Conservation (phyloP, 2,888 invertebrate species). For the Xestia c-nigrum region DNA sequence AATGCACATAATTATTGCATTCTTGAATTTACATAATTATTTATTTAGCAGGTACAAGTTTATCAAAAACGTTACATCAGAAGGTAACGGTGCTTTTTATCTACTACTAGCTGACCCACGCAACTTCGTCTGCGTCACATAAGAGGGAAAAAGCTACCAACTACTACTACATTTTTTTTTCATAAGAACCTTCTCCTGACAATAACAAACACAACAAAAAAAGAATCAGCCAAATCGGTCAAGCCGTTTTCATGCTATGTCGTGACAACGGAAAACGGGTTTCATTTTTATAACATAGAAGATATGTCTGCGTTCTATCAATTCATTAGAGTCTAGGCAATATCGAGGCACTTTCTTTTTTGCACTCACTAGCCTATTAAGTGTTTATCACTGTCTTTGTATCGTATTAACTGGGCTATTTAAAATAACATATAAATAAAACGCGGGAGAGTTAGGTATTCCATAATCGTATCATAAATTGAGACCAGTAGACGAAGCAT, state of each 20-base stretch:
- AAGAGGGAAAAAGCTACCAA: no score
- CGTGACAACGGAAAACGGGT: no score
- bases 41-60: conserved; percentile 61
- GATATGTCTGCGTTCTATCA: conserved; percentile 25
- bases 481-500: conserved; percentile 69
- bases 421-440: conserved; percentile 67
- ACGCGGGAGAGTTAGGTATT: conserved; percentile 69
- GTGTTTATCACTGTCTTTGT: conserved; percentile 41
- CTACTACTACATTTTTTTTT: no score
- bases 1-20: conserved; percentile 67
- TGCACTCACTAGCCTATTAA: conserved; percentile 12
- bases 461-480: conserved; percentile 80
- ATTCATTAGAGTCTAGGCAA: conserved; percentile 29
- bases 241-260: no score
- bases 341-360: conserved; percentile 29
- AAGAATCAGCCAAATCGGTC: no score
- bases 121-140: no score
- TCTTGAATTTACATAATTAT: conserved; percentile 68
- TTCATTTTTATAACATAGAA: no score
- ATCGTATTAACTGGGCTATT: conserved; percentile 56
- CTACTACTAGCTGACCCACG: no score
- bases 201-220: no score
- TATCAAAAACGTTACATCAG: conserved; percentile 65
- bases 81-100: conserved; percentile 52
- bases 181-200: no score